phyloP scores from a whole-genome alignment of 2,888 invertebrate genomes.

The Eubasilissa splendida region DNA sequence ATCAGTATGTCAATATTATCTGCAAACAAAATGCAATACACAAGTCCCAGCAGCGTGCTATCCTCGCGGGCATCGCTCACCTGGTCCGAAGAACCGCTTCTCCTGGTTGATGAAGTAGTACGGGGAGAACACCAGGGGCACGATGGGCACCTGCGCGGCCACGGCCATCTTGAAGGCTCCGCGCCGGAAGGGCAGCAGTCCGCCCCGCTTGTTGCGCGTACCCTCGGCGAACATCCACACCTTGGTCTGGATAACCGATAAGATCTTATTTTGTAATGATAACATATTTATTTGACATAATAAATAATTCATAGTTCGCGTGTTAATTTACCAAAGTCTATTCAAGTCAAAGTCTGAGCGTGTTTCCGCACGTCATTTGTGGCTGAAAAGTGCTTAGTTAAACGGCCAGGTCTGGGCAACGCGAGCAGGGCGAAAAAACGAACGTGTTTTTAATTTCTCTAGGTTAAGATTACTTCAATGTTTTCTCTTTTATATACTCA shows the following conservation, averaged over 20 bases:
- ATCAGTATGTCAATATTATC: not conserved
- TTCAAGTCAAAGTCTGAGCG: too few relatives aligned
- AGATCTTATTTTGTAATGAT: too few relatives aligned
- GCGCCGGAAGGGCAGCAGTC: slow-evolving; percentile 81
- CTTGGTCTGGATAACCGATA: slow-evolving; percentile 71
- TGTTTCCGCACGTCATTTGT: too few relatives aligned
- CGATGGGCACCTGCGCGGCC: slow-evolving; percentile 78
- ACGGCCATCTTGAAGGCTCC: slow-evolving; percentile 84
- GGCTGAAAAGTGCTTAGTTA: too few relatives aligned
- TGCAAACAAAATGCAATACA: slow-evolving; percentile 9
- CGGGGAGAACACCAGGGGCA: slow-evolving; percentile 80
- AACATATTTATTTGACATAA: too few relatives aligned
- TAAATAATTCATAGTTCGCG: too few relatives aligned
- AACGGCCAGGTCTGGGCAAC: too few relatives aligned
- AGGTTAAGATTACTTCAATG: too few relatives aligned
- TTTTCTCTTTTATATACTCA: too few relatives aligned
- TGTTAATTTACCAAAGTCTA: too few relatives aligned
- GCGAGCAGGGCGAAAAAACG: too few relatives aligned
- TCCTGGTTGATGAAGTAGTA: slow-evolving; percentile 74
- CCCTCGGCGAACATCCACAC: slow-evolving; percentile 85
- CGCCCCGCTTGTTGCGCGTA: slow-evolving; percentile 74
- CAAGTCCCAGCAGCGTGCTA: slow-evolving; percentile 58
- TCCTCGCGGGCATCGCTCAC: slow-evolving; percentile 61
- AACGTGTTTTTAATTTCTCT: too few relatives aligned
- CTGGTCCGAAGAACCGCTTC: slow-evolving; percentile 71